phyloP scores from a whole-genome alignment of 1,140 invertebrate species.

The Zaprionus camerounensis region DNA sequence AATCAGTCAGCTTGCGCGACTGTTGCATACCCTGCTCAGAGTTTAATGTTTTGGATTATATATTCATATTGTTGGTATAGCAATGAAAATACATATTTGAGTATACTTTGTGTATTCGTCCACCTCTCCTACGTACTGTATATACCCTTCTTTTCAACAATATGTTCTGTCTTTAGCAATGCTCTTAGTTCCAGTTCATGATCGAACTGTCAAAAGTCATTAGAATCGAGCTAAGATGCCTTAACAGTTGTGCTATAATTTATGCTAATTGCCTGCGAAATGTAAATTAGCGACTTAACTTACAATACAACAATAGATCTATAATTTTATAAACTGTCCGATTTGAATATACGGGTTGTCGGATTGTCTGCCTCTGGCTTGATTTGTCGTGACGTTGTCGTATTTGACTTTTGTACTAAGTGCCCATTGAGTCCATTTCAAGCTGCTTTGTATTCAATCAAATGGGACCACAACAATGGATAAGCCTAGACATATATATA shows the following conservation, averaged over 20 bases:
- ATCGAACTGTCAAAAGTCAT: constrained; percentile 61
- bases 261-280: constrained; percentile 67
- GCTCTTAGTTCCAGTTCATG: constrained; percentile 13
- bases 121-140: background rate
- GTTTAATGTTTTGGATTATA: too few relatives aligned
- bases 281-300: constrained; percentile 48
- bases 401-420: constrained; percentile 21
- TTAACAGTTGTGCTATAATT: constrained; percentile 38
- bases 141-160: background rate
- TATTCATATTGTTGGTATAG: too few relatives aligned
- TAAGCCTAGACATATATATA: constrained; percentile 1
- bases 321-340: constrained; percentile 46
- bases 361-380: background rate
- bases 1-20: background rate
- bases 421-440: constrained; percentile 40
- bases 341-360: constrained; percentile 4
- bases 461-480: constrained; percentile 43
- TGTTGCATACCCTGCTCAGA: background rate
- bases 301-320: constrained; percentile 54
- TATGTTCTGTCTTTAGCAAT: background rate
- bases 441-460: constrained; percentile 59
- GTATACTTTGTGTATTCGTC: background rate
- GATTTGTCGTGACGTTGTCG: constrained; percentile 24
- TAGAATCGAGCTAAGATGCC: constrained; percentile 48
- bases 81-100: too few relatives aligned